Base-by-base conservation (phyloP, 2,113 vertebrate species). In the Pelodiscus sinensis region DNA sequence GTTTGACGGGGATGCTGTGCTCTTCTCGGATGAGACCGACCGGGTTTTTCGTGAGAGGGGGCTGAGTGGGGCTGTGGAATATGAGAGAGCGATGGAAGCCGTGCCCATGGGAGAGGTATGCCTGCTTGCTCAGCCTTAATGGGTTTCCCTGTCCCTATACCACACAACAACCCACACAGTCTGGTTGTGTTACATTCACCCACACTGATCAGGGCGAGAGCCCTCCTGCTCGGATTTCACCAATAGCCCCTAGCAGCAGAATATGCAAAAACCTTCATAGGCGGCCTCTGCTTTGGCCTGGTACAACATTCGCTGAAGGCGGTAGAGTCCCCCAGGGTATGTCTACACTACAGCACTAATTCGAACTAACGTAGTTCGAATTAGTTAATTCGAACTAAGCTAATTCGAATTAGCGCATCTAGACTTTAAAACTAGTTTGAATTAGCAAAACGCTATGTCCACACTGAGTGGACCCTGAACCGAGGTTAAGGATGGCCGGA, bases 1-100 rank as follows among this genome's bases (percentile, higher is more conserved):
- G 62, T 98, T 98, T 0, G 97, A 97, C 0, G 97, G 98, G 12
- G 97, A 98, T 1, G 96, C 96, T 0, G 94, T 98, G 31, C 97
- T 98, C 56, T 97, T 97, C 95, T 97, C 97, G 0, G 19, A 93
- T 0, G 97, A 98, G 90, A 97, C 96, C 0, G 96, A 97, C 22
- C 91, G 68, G 38, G 81, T 96, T 84, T 97, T 97, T 94, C 93
- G 7, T 79, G 93, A 98, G 85, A 88, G 95, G 38, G 97, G 97
- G 27, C 96, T 98, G 84, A 94, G 94, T 51, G 90, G 96, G 3
- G 90, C 95, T 6, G 5, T 97, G 81, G 90, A 92, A 27, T 97
- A 98, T 0, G 95, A 96, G 82, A 94, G 22, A 84, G 91, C 24
- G 0, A 96, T 96, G 96, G 97, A 96, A 94, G 90, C 96, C 0